Conservation (phyloP, 2,113 vertebrate genomes). For the Sialia sialis region DNA sequence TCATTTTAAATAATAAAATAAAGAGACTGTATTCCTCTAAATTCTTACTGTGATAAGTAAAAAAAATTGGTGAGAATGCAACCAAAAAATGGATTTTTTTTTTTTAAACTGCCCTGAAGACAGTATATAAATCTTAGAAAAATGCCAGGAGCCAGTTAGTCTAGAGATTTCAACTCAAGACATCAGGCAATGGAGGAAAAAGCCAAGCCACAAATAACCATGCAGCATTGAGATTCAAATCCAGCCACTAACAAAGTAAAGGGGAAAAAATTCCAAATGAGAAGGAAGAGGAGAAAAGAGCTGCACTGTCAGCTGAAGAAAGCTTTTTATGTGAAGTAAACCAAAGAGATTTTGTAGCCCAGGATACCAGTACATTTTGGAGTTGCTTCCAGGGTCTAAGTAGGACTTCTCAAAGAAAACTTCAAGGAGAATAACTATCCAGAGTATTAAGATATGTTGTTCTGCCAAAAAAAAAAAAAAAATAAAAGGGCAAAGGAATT, state of each 20-base stretch:
- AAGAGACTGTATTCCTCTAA: background rate
- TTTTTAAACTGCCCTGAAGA: background rate
- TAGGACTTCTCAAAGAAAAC: slow-evolving; percentile 7
- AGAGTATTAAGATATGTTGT: background rate
- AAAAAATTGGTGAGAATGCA: background rate
- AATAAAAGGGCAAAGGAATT: background rate
- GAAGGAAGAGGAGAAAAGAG: slow-evolving; percentile 55
- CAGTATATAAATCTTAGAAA: slow-evolving; percentile 31
- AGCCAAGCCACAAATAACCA: slow-evolving; percentile 60
- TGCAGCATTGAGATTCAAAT: slow-evolving; percentile 42
- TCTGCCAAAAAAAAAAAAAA: background rate
- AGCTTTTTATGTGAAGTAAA: slow-evolving; percentile 47
- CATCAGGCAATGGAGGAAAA: background rate
- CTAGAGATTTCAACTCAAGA: slow-evolving; percentile 36
- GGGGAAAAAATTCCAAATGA: slow-evolving; percentile 11
- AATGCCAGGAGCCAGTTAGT: slow-evolving; percentile 57
- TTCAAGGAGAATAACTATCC: background rate
- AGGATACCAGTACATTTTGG: slow-evolving; percentile 5
- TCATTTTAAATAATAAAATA: background rate
- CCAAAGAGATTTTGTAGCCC: slow-evolving; percentile 36
- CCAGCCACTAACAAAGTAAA: slow-evolving; percentile 27
- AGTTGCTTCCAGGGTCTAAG: background rate
- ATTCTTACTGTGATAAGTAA: background rate
- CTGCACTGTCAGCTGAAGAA: slow-evolving; percentile 43
- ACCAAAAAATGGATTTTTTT: background rate